Percentiles rank a stretch among this genome's conserved stretches.
Conservation (phyloP, 2,113 vertebrate species). For the Tachysurus vachellii region DNA sequence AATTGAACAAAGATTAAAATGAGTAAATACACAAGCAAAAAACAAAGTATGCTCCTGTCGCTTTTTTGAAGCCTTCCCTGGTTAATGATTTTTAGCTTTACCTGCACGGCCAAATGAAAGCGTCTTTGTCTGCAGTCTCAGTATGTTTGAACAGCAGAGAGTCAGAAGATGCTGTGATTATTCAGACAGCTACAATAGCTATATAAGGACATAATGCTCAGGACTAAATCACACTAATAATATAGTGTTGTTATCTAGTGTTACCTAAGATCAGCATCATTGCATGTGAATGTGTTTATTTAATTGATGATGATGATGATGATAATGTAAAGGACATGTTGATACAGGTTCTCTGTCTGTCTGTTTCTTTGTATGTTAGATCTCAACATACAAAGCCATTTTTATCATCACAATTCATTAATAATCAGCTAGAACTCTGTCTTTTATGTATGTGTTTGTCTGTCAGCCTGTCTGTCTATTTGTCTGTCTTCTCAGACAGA, state of each 20-base stretch:
- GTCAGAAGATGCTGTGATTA: background rate
- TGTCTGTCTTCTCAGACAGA: background rate
- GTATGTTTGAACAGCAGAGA: constrained; percentile 3
- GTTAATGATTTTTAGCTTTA: background rate
- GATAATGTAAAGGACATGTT: background rate
- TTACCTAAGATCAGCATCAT: background rate
- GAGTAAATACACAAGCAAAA: background rate
- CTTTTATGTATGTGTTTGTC: constrained; percentile 53
- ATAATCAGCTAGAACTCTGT: constrained; percentile 56
- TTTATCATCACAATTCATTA: constrained; percentile 57
- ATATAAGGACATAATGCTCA: no score
- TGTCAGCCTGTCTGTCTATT: constrained; percentile 44
- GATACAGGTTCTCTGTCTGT: constrained; percentile 1
- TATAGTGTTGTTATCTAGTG: background rate
- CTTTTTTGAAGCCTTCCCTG: background rate
- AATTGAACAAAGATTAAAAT: background rate
- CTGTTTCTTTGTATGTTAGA: background rate
- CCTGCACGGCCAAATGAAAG: background rate
- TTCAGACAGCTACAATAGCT: background rate
- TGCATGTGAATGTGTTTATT: background rate
- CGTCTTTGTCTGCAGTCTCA: constrained; percentile 5
- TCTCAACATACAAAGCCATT: no score
- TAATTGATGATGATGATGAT: no score
- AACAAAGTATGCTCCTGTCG: background rate
- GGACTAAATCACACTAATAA: background rate